phyloP scores from a whole-genome alignment of 2,888 invertebrate genomes.

The Campoletis raptor region DNA sequence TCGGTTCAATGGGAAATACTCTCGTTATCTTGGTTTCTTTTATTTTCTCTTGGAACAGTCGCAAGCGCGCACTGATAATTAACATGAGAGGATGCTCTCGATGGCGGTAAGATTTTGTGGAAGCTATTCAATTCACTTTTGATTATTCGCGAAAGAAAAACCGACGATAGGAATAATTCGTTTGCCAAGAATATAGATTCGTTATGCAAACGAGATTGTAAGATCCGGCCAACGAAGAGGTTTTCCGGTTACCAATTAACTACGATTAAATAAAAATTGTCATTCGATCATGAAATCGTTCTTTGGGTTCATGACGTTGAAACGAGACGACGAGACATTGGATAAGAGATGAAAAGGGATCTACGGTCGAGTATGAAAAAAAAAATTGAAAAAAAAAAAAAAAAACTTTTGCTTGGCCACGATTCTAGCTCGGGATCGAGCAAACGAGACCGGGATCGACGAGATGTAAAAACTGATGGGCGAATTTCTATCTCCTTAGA shows the following conservation, averaged over 20 bases:
- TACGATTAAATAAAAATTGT: slow-evolving; percentile 61
- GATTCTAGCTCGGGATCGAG: background rate
- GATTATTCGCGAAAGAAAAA: background rate
- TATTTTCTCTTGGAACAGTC: background rate
- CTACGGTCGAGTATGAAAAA: background rate
- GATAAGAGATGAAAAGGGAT: slow-evolving; percentile 2
- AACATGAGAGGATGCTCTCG: background rate
- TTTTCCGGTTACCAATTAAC: slow-evolving; percentile 61
- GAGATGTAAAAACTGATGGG: slow-evolving; percentile 67
- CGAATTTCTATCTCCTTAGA: slow-evolving; percentile 71
- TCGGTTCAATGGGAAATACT: background rate
- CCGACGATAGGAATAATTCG: background rate
- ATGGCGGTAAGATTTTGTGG: slow-evolving; percentile 10
- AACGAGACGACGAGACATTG: background rate
- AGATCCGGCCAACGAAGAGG: slow-evolving; percentile 8
- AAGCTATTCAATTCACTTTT: slow-evolving; percentile 4
- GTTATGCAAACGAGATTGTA: slow-evolving; percentile 51
- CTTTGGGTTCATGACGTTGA: background rate
- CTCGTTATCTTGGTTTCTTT: background rate
- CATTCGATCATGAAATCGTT: slow-evolving; percentile 51
- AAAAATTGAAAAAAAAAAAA: background rate
- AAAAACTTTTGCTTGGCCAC: slow-evolving; percentile 23
- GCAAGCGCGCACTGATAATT: background rate
- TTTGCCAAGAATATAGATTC: slow-evolving; percentile 18
- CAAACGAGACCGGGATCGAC: slow-evolving; percentile 50